Conservation (phyloP, 2,797 vertebrate species). For the Sebastes aleutianus region DNA sequence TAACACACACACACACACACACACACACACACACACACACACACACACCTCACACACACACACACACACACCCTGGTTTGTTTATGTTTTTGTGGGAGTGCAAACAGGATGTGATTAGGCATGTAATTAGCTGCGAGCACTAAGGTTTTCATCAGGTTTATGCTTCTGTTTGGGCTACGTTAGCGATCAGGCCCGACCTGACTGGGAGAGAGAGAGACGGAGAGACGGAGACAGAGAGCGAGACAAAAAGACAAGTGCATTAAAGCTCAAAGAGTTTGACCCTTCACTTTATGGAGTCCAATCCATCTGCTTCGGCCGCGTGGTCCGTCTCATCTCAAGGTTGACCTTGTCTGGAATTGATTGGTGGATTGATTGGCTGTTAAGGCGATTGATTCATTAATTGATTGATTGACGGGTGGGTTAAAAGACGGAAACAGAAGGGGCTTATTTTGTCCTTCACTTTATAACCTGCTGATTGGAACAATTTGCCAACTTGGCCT, state of each 20-base stretch:
- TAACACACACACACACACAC: not conserved
- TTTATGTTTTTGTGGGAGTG: constrained; percentile 47
- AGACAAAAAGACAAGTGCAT: not conserved
- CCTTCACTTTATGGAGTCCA: not conserved
- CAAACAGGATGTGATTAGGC: constrained; percentile 62
- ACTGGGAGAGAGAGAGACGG: not conserved
- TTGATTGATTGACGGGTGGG: not conserved
- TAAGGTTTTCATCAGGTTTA: constrained; percentile 35
- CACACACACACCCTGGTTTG: constrained; percentile 7
- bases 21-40: not conserved
- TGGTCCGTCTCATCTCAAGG: not conserved
- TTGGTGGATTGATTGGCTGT: constrained; percentile 1
- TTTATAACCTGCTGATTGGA: not conserved
- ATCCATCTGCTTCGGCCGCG: not conserved
- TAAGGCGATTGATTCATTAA: not conserved
- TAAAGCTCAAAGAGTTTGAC: not conserved
- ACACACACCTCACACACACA: not conserved
- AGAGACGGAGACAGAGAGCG: not conserved
- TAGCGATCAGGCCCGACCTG: not conserved
- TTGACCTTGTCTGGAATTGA: constrained; percentile 12
- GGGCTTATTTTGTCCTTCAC: not conserved
- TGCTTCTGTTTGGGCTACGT: not conserved
- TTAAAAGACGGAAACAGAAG: not conserved
- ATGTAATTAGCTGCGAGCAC: constrained; percentile 50
- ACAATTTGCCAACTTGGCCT: not conserved